Evolutionary conservation across 2,113 vertebrate species (phyloP).

Genomic region (Cyanocitta stelleri): DNA sequence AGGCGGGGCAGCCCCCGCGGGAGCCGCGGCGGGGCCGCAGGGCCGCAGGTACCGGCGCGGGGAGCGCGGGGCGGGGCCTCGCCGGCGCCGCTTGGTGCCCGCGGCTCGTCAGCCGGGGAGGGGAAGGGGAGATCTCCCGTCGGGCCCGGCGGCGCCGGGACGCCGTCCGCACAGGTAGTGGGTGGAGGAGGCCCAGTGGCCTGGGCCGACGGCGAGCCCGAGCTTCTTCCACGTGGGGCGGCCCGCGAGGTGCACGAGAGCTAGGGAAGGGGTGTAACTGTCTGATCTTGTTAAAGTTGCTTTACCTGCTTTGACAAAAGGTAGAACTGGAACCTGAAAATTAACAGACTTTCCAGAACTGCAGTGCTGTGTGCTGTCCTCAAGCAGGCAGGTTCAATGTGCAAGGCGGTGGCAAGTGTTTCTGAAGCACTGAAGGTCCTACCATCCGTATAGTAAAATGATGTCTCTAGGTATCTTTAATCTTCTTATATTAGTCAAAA

Average conservation of each 20-base stretch:
- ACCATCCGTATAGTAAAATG: accelerated
- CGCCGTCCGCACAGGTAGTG: accelerated
- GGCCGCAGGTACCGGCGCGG: neutral
- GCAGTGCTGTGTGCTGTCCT: no score
- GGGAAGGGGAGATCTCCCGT: neutral
- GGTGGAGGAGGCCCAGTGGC: neutral
- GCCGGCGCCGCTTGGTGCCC: neutral
- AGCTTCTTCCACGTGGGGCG: neutral
- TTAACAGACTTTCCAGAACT: accelerated
- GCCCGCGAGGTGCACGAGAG: neutral
- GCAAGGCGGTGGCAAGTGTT: neutral
- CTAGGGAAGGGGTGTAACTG: neutral
- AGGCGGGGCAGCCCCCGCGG: no score
- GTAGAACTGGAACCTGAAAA: neutral
- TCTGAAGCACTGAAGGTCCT: accelerated
- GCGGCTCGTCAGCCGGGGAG: neutral
- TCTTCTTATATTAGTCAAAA: neutral
- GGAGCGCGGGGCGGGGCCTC: neutral
- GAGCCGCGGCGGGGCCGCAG: no score
- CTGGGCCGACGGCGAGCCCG: no score
- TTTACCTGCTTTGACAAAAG: neutral
- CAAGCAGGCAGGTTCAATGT: accelerated
- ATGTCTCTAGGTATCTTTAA: neutral
- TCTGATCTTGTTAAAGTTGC: neutral
- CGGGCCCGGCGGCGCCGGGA: neutral